phyloP scores from a whole-genome alignment of 2,888 invertebrate genomes.

The Lasioglossum calceatum region DNA sequence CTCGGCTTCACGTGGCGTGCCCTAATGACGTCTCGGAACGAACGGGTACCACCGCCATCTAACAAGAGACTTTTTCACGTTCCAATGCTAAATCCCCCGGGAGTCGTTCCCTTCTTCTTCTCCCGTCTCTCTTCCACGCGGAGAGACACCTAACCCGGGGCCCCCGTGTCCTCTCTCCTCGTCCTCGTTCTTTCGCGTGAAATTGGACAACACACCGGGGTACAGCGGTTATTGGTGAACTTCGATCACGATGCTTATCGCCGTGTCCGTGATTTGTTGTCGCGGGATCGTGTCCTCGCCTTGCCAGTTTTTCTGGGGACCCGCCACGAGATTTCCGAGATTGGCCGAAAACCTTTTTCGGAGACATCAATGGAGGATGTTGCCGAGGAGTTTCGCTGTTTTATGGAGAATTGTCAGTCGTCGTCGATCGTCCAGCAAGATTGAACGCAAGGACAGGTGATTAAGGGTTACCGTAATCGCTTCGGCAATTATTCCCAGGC shows the following conservation, averaged over 20 bases:
- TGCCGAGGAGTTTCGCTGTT: neutral
- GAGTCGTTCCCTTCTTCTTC: slow-evolving; percentile 53
- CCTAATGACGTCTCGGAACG: slow-evolving; percentile 83
- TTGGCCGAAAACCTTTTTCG: neutral
- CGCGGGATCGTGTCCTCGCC: slow-evolving; percentile 35
- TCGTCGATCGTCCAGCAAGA: neutral
- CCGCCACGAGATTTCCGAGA: neutral
- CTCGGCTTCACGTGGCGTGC: slow-evolving; percentile 82
- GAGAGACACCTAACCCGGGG: neutral
- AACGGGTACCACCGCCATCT: slow-evolving; percentile 78
- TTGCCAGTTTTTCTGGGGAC: neutral
- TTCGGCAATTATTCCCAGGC: slow-evolving; percentile 33
- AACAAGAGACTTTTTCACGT: slow-evolving; percentile 81
- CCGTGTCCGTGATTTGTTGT: slow-evolving; percentile 59
- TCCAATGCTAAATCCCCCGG: slow-evolving; percentile 81
- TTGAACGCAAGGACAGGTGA: neutral
- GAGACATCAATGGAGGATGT: neutral
- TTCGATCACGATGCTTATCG: slow-evolving; percentile 59
- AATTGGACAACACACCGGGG: neutral
- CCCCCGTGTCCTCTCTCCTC: slow-evolving; percentile 9
- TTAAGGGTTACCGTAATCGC: slow-evolving; percentile 11
- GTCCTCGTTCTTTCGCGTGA: slow-evolving; percentile 31
- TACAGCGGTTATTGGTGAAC: slow-evolving; percentile 42
- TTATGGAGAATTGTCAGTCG: neutral
- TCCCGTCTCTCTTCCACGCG: slow-evolving; percentile 9